Conservation (phyloP, 2,888 invertebrate genomes). For the Volucella zonaria region DNA sequence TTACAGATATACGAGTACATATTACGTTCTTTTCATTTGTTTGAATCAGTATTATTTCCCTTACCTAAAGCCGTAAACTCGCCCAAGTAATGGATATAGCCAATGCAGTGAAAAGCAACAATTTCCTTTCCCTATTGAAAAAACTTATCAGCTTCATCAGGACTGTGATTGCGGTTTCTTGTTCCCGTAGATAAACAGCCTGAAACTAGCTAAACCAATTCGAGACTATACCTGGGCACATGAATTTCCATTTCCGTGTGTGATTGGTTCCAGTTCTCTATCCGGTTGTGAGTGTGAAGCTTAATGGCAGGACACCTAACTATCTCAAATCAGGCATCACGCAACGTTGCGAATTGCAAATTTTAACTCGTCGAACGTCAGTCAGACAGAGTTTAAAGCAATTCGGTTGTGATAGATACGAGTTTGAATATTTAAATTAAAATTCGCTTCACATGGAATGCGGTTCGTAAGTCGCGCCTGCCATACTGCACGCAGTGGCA, state of each 20-base stretch:
- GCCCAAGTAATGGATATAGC: background rate
- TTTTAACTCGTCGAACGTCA: slow-evolving; percentile 26
- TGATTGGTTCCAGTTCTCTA: slow-evolving; percentile 53
- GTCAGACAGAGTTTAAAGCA: slow-evolving; percentile 29
- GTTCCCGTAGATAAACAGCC: slow-evolving; percentile 46
- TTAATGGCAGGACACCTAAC: slow-evolving; percentile 50
- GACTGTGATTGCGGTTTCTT: slow-evolving; percentile 62
- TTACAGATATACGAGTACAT: too few species aligned
- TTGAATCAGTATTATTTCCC: too few species aligned
- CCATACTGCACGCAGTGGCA: slow-evolving; percentile 72
- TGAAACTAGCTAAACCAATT: background rate
- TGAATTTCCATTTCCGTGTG: slow-evolving; percentile 68
- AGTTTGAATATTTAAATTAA: slow-evolving; percentile 60
- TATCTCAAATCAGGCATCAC: slow-evolving; percentile 52
- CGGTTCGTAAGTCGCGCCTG: slow-evolving; percentile 62
- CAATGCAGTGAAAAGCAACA: slow-evolving; percentile 5
- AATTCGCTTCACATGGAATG: slow-evolving; percentile 69
- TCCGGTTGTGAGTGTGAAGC: slow-evolving; percentile 57
- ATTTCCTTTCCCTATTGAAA: slow-evolving; percentile 36
- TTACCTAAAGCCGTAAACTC: too few species aligned
- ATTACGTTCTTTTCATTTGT: too few species aligned
- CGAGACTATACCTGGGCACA: background rate
- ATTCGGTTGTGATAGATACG: slow-evolving; percentile 56
- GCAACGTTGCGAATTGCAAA: slow-evolving; percentile 52
- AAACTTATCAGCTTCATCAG: slow-evolving; percentile 56